phyloP scores from a whole-genome alignment of 92 coral and sea anemone species.

The Muricea muricata region DNA sequence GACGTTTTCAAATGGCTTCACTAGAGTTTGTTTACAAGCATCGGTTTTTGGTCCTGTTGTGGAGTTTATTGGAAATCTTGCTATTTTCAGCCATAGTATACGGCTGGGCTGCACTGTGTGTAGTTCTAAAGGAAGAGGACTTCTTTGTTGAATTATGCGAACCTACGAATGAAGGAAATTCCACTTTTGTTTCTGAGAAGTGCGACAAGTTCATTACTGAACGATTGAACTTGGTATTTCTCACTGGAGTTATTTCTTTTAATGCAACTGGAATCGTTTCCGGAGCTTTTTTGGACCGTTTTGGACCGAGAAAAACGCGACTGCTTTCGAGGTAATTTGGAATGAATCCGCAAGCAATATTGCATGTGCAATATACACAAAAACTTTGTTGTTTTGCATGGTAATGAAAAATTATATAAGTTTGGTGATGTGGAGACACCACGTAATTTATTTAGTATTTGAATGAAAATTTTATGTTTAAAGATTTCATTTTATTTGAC shows the following conservation, averaged over 20 bases:
- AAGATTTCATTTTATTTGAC: too few relatives aligned
- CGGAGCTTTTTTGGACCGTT: constrained; percentile 2
- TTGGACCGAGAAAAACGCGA: constrained; percentile 33
- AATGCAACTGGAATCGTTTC: not conserved
- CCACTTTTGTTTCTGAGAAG: not conserved
- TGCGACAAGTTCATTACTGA: not conserved
- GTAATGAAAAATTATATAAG: too few relatives aligned
- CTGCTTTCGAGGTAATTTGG: constrained; percentile 6
- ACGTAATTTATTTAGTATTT: too few relatives aligned
- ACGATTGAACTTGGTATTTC: constrained; percentile 9
- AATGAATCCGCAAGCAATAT: too few relatives aligned
- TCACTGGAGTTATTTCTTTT: not conserved
- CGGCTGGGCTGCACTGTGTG: constrained; percentile 10
- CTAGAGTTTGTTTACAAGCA: not conserved
- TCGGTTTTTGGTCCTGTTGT: not conserved
- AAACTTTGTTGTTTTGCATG: too few relatives aligned
- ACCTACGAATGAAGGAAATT: not conserved
- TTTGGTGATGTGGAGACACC: too few relatives aligned
- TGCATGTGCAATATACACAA: too few relatives aligned
- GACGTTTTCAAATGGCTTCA: constrained; percentile 16
- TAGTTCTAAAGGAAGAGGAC: not conserved
- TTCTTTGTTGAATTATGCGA: constrained; percentile 10
- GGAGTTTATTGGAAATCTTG: constrained; percentile 2
- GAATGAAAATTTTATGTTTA: too few relatives aligned
- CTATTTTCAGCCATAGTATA: constrained; percentile 3